phyloP scores from a whole-genome alignment of 2,113 vertebrate species.

The Panthera uncia region DNA sequence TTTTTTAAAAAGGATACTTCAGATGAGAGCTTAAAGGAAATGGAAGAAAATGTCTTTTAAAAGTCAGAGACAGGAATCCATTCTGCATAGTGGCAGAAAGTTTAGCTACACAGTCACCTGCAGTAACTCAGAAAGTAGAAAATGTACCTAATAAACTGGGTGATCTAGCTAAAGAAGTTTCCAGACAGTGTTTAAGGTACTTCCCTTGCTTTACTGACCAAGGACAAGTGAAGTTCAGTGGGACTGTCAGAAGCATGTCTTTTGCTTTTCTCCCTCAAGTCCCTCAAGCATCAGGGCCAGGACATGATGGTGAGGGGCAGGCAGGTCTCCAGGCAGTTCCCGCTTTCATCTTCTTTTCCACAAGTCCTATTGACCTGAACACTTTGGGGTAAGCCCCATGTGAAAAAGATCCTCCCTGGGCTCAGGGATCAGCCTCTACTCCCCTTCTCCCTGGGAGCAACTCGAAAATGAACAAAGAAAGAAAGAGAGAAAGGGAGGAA shows the following conservation, averaged over 20 bases:
- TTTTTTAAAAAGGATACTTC: not conserved
- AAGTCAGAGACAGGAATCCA: no score
- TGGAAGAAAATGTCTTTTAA: no score
- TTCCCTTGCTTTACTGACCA: not conserved
- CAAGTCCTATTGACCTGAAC: not conserved
- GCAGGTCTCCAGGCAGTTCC: not conserved
- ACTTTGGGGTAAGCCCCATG: not conserved
- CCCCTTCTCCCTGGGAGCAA: not conserved
- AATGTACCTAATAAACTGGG: no score
- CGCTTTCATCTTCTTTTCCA: not conserved
- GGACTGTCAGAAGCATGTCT: not conserved
- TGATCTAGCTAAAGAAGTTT: no score
- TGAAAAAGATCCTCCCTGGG: not conserved
- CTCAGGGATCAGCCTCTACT: not conserved
- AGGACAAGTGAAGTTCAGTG: not conserved
- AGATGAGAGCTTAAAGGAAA: not conserved
- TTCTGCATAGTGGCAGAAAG: no score
- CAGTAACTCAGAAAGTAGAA: no score
- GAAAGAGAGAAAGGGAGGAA: not conserved
- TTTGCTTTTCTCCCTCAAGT: not conserved
- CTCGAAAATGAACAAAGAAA: not conserved
- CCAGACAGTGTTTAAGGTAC: no score
- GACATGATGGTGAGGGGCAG: not conserved
- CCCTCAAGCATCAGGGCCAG: not conserved
- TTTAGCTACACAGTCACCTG: no score